Evolutionary conservation across 2,888 invertebrate species (phyloP).

Genomic region (Parnassius smintheus): DNA sequence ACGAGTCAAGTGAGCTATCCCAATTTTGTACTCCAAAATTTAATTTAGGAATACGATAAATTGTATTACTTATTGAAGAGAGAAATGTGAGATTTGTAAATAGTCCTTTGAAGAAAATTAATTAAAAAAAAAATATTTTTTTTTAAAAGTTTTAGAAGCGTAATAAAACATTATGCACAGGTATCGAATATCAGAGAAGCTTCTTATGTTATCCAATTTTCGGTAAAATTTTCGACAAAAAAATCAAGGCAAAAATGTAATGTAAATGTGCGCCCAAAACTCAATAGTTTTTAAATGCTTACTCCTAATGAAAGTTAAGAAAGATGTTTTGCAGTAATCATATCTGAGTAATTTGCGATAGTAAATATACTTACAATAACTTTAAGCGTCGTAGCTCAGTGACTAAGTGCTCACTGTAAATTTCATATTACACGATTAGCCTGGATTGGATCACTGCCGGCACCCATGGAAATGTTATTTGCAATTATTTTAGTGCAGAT

Average conservation of each 20-base stretch:
- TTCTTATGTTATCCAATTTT: conserved; percentile 24
- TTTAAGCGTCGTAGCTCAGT: too few relatives aligned
- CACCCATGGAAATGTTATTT: too few relatives aligned
- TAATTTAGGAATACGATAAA: too few relatives aligned
- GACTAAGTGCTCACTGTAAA: too few relatives aligned
- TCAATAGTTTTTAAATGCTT: conserved; percentile 17
- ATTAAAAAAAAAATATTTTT: not conserved
- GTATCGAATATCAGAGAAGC: conserved; percentile 24
- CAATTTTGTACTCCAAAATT: too few relatives aligned
- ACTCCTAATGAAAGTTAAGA: conserved; percentile 13
- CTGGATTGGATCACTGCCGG: too few relatives aligned
- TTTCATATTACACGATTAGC: too few relatives aligned
- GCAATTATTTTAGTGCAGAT: too few relatives aligned
- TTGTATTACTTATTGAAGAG: too few relatives aligned
- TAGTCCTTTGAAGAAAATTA: conserved; percentile 11
- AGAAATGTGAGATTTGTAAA: too few relatives aligned
- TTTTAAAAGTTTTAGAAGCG: conserved; percentile 12
- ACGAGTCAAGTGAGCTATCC: too few relatives aligned
- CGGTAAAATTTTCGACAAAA: conserved; percentile 17
- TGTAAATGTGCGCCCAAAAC: conserved; percentile 20
- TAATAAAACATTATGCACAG: conserved; percentile 20
- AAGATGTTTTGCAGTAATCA: conserved; percentile 14
- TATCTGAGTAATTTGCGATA: conserved; percentile 9
- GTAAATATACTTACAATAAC: not conserved
- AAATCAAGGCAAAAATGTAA: conserved; percentile 15